Conservation (phyloP, 2,888 invertebrate genomes). For the Sphecodes monilicornis region DNA sequence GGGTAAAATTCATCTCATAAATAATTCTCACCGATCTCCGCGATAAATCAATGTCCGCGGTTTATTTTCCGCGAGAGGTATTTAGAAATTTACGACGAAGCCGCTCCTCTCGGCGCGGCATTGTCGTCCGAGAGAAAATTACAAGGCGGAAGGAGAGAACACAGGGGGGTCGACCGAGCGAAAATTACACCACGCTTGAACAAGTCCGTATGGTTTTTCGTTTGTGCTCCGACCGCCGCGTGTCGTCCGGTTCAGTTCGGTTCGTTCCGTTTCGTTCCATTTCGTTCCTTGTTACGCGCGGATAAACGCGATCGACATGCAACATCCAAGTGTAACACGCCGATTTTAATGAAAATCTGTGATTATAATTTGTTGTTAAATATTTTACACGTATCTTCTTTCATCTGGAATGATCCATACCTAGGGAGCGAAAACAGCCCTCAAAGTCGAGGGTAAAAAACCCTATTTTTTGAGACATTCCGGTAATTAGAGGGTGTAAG, state of each 20-base stretch:
- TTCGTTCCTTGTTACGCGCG: constrained; percentile 39
- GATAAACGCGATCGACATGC: constrained; percentile 4
- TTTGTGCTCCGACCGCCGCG: background rate
- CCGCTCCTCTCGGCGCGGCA: constrained; percentile 9
- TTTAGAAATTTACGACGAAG: constrained; percentile 57
- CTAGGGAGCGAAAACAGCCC: too few relatives aligned
- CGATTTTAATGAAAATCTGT: background rate
- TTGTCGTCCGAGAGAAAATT: constrained; percentile 47
- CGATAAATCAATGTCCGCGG: constrained; percentile 55
- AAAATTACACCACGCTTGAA: constrained; percentile 40
- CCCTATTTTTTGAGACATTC: too few relatives aligned
- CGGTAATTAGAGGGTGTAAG: too few relatives aligned
- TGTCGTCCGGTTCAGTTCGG: background rate
- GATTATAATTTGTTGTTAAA: background rate
- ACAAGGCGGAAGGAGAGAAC: constrained; percentile 30
- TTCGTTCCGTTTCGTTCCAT: background rate
- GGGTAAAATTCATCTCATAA: constrained; percentile 36
- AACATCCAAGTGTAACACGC: background rate
- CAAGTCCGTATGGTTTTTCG: constrained; percentile 27
- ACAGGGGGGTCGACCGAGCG: constrained; percentile 25
- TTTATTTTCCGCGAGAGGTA: constrained; percentile 52
- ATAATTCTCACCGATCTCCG: constrained; percentile 17
- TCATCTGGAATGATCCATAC: too few relatives aligned
- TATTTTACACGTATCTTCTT: background rate
- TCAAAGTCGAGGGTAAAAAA: background rate